Conservation (phyloP, 2,797 vertebrate species). For the Sebastolobus altivelis region DNA sequence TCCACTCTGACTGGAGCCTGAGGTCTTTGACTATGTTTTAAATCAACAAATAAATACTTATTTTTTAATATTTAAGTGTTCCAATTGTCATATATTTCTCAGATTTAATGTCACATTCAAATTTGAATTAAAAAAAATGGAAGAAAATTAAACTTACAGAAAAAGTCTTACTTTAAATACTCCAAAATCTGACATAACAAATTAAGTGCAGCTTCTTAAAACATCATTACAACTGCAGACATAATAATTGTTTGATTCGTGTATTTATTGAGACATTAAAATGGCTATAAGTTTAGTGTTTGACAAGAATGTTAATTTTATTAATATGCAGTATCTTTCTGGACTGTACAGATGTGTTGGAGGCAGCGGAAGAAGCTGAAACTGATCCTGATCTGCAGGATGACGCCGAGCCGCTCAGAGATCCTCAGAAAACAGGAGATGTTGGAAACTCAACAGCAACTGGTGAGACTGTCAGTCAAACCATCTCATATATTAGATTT, state of each 20-base stretch:
- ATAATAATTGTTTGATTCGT: too few relatives aligned
- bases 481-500: too few relatives aligned
- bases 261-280: too few relatives aligned
- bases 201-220: too few relatives aligned
- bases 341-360: background rate
- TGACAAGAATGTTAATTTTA: too few relatives aligned
- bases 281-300: too few relatives aligned
- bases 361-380: background rate
- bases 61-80: background rate
- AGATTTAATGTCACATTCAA: background rate
- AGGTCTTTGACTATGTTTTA: background rate
- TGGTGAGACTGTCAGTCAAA: conserved; percentile 46
- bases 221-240: too few relatives aligned
- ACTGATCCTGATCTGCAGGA: background rate
- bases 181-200: too few relatives aligned
- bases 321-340: background rate
- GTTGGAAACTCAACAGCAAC: conserved; percentile 58
- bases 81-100: background rate
- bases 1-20: too few relatives aligned
- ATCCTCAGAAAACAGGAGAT: conserved; percentile 1
- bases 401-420: background rate
- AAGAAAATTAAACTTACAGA: too few relatives aligned
- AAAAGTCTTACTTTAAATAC: too few relatives aligned
- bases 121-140: background rate
- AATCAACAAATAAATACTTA: background rate